A percentile compares a stretch with the other conserved stretches of the same genome.
phyloP scores from a whole-genome alignment of 2,113 vertebrate species.

The Apteryx mantelli region DNA sequence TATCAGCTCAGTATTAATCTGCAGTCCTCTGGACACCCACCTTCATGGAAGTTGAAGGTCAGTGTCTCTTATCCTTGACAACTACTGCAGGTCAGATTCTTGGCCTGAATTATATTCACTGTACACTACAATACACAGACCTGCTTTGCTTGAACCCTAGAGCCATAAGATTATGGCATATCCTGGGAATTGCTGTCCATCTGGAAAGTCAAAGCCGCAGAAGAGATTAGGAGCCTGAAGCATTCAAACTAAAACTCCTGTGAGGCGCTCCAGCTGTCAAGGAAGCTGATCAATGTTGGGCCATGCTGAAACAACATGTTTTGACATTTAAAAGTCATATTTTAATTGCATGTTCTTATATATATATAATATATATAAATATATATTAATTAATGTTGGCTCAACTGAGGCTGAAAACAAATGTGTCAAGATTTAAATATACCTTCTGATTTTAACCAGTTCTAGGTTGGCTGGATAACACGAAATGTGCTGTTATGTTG shows the following conservation, averaged over 20 bases:
- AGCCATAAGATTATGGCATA: not conserved
- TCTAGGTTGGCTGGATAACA: not conserved
- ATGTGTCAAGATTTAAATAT: not conserved
- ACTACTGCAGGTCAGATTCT: not conserved
- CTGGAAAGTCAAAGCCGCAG: conserved; percentile 25
- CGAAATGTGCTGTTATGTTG: not conserved
- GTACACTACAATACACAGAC: not conserved
- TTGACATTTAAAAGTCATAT: conserved; percentile 36
- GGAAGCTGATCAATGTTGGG: not conserved
- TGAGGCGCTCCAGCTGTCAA: conserved; percentile 17
- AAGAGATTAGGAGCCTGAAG: conserved; percentile 7
- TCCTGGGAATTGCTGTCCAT: conserved; percentile 35
- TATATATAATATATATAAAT: not conserved
- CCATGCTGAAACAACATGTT: not conserved
- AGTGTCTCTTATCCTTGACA: not conserved
- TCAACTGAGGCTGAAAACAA: not conserved
- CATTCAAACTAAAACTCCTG: not conserved
- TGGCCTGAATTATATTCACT: not conserved
- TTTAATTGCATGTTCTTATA: not conserved
- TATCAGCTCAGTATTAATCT: not conserved
- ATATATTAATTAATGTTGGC: not conserved
- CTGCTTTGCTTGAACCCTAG: not conserved
- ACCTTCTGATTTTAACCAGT: not conserved
- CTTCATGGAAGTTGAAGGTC: not conserved
- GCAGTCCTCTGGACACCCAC: not conserved